A percentile compares a stretch with the other conserved stretches of the same genome.
phyloP scores from a whole-genome alignment of 2,113 vertebrate species.

The Tachysurus vachellii region DNA sequence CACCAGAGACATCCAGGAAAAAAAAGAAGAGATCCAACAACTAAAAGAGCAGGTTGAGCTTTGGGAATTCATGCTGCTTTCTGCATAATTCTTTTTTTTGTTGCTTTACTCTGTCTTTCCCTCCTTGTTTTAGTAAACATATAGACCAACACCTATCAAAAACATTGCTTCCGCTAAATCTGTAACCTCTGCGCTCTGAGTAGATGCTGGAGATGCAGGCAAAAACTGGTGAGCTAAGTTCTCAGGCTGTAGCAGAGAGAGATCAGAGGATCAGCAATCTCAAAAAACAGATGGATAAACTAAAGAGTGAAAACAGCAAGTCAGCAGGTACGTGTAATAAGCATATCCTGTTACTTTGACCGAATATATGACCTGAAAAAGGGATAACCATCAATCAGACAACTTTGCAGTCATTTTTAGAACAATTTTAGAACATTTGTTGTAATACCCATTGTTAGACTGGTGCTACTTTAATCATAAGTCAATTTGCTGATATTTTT shows the following conservation, averaged over 20 bases:
- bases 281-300: constrained; percentile 64
- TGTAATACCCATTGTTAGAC: background rate
- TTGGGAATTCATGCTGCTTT: background rate
- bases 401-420: background rate
- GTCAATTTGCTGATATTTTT: no score
- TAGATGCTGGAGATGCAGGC: constrained; percentile 67
- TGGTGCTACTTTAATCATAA: background rate
- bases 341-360: background rate
- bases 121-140: background rate
- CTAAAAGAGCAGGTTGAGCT: constrained; percentile 74
- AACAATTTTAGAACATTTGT: background rate
- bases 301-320: constrained; percentile 63
- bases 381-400: background rate
- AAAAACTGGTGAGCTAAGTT: constrained; percentile 67
- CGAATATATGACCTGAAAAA: background rate
- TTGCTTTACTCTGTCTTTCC: background rate
- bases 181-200: constrained; percentile 7
- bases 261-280: constrained; percentile 72
- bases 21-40: constrained; percentile 69
- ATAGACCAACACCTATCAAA: background rate
- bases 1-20: constrained; percentile 59
- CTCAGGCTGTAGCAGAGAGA: constrained; percentile 67
- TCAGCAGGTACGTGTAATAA: constrained; percentile 63
- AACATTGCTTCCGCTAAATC: background rate
- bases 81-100: background rate